Conservation (phyloP, 2,113 vertebrate species). For the Nothocercus julius region DNA sequence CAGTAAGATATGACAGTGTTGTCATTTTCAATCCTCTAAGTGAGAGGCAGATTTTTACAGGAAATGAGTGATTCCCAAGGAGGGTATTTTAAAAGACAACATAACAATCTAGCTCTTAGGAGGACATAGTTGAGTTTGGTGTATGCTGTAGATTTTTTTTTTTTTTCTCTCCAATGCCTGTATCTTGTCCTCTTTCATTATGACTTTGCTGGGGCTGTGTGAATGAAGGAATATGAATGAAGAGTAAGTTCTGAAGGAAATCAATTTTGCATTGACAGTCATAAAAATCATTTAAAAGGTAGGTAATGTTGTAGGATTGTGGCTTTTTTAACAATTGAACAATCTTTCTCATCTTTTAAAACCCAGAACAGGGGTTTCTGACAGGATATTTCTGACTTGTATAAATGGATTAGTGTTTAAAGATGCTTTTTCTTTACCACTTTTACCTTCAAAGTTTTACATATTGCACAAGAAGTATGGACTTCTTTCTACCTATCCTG, state of each 20-base stretch:
- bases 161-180: not conserved
- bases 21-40: not conserved
- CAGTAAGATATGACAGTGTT: not conserved
- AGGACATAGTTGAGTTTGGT: not conserved
- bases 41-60: not conserved
- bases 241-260: not conserved
- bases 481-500: not conserved
- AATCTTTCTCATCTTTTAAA: not conserved
- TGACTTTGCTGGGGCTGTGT: not conserved
- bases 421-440: not conserved
- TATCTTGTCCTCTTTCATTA: not conserved
- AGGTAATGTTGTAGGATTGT: not conserved
- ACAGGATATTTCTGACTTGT: not conserved
- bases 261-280: not conserved
- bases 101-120: not conserved
- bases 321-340: not conserved
- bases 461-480: not conserved
- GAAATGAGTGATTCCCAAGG: not conserved
- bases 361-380: not conserved
- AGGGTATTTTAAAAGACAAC: not conserved
- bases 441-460: not conserved
- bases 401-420: not conserved
- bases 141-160: not conserved
- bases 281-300: not conserved
- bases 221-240: not conserved